Base-by-base conservation (phyloP, 2,797 vertebrate species). In the Artibeus jamaicensis region DNA sequence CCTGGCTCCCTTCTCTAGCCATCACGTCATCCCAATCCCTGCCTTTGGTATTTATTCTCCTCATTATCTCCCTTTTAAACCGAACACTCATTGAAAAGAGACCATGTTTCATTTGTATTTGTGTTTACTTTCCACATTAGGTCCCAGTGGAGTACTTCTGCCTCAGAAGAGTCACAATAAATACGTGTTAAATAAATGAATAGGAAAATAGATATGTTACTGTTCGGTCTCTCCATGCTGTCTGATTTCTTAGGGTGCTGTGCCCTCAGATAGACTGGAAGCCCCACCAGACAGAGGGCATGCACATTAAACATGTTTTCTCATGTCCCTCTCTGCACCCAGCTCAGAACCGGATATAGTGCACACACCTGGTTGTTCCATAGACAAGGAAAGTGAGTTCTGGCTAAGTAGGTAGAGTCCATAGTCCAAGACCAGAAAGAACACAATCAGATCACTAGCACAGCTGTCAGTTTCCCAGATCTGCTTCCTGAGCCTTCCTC, bases 381-480 rank as follows among this genome's bases (percentile, higher is more conserved):
- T 4, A 50, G 12, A 65, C 32, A 74, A 79, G 9, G 7, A 32
- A 12, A 57, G 8, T 70, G 19, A 12, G 6, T 10, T 0, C 3
- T 62, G 24, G 48, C 32, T 22, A 16, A 53, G n/a, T 14, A 18
- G 26, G 42, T 4, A 68, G 29, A 73, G 18, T 59, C 4, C n/a
- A 48, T 37, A 24, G 53, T 57, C 12, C 3, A 29, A 19, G 1
- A 70, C 18, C 9, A 18, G 4, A 59, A 76, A 19, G 12, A 42
- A 34, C 6, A 81, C 6, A 57, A 8, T 44, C 34, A 48, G 24
- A 24, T 50, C 6, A 10, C 37, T 18, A 37, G 67, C 50, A 68
- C 1, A 1, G 7, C 5, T 48, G 3, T 57, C 32, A 16, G 21
- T n/a, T 50, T 44, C 26, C 62, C 39, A 4, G 0, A 24, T 22